Conservation (phyloP, 2,888 invertebrate species). For the Rhamnusium bicolor region DNA sequence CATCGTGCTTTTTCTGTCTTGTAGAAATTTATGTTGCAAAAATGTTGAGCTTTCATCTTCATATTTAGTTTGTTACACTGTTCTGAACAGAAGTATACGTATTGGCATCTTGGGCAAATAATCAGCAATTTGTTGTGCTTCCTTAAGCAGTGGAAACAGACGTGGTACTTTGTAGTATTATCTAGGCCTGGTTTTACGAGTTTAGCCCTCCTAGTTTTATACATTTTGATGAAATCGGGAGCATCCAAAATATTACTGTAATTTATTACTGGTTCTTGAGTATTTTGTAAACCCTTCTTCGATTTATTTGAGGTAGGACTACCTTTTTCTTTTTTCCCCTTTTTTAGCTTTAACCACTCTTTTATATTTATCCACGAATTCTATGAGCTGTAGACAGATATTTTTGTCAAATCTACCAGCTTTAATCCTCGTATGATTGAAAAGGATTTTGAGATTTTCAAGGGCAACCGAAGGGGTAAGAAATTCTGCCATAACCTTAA, state of each 20-base stretch:
- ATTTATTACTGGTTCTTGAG: not conserved
- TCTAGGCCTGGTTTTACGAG: constrained; percentile 44
- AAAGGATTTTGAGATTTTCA: constrained; percentile 55
- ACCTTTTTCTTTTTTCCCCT: constrained; percentile 29
- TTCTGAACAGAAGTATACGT: constrained; percentile 65
- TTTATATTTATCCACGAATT: constrained; percentile 43
- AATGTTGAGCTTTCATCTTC: constrained; percentile 51
- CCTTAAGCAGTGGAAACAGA: constrained; percentile 65
- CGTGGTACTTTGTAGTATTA: constrained; percentile 56
- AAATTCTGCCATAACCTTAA: constrained; percentile 57
- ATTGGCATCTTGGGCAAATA: constrained; percentile 63
- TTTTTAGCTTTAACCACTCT: constrained; percentile 35
- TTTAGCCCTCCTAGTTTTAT: not conserved
- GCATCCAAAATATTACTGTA: not conserved
- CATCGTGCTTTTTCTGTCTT: constrained; percentile 17
- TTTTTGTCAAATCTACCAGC: constrained; percentile 43
- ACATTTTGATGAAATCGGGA: not conserved
- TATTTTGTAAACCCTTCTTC: not conserved
- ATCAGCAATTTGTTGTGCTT: constrained; percentile 55
- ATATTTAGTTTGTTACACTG: constrained; percentile 61
- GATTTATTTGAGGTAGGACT: not conserved
- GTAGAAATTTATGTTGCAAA: constrained; percentile 47
- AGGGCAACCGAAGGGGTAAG: constrained; percentile 54
- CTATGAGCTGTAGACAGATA: constrained; percentile 41
- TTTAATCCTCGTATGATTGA: constrained; percentile 49